These are phyloP conservation scores for Formica exsecta DNA, from an alignment of 1,140 invertebrate genomes.

Conservation along the genomic window DNA sequence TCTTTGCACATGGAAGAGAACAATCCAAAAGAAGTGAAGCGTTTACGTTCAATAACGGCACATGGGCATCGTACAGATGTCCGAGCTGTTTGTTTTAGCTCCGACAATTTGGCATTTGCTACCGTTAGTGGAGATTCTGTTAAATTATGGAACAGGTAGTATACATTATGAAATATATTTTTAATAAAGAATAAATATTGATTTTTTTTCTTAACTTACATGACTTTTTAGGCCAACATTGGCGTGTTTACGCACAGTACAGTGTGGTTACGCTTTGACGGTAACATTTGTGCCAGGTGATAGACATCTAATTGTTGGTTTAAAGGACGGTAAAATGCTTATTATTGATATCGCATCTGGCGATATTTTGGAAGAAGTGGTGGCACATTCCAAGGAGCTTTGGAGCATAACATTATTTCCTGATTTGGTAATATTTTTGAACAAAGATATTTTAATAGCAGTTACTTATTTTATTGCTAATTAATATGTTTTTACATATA, in stretches of 20 bases:
- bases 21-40: constrained; percentile 86
- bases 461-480: not conserved
- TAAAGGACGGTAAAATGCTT: constrained; percentile 94
- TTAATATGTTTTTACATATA: constrained; percentile 38
- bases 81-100: constrained; percentile 94
- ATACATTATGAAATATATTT: constrained; percentile 30
- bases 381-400: constrained; percentile 93
- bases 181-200: constrained; percentile 22
- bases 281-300: constrained; percentile 97
- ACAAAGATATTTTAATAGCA: constrained; percentile 3
- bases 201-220: constrained; percentile 40
- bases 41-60: constrained; percentile 82
- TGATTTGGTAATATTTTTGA: constrained; percentile 88
- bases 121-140: constrained; percentile 95
- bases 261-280: constrained; percentile 90
- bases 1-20: constrained; percentile 87
- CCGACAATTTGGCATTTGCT: constrained; percentile 94
- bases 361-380: constrained; percentile 91
- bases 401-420: constrained; percentile 92
- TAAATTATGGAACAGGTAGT: constrained; percentile 97
- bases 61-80: constrained; percentile 96
- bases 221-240: constrained; percentile 89
- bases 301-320: constrained; percentile 95
- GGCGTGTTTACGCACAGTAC: constrained; percentile 93
- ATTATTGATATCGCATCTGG: constrained; percentile 95